These are phyloP conservation scores for Gymnocypris eckloni DNA, from an alignment of 2,797 vertebrate genomes.

Conservation along the genomic window DNA sequence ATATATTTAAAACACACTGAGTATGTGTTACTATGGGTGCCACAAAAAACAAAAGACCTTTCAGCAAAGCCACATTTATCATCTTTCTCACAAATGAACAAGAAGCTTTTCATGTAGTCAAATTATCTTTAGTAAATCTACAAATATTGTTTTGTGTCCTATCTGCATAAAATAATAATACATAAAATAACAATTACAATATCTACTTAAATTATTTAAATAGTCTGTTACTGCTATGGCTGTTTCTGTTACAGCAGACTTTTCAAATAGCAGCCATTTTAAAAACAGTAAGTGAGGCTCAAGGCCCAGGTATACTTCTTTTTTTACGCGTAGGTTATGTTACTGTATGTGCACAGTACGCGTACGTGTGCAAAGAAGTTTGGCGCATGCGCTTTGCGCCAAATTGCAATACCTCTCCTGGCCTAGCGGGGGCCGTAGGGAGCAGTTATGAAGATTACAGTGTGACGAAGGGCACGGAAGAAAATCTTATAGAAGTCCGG, in stretches of 20 bases:
- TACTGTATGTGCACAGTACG: too few relatives aligned
- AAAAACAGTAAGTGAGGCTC: not conserved
- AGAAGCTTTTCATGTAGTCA: not conserved
- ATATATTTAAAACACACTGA: conserved; percentile 13
- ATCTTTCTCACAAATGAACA: conserved; percentile 7
- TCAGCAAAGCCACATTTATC: not conserved
- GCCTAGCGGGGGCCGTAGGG: too few relatives aligned
- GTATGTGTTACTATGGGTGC: not conserved
- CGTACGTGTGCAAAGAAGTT: too few relatives aligned
- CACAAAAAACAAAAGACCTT: not conserved
- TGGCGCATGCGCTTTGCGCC: too few relatives aligned
- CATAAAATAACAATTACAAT: not conserved
- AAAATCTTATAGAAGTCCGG: too few relatives aligned
- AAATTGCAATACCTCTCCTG: too few relatives aligned
- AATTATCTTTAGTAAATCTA: not conserved
- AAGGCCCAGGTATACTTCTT: too few relatives aligned
- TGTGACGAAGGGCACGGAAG: too few relatives aligned
- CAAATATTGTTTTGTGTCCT: not conserved
- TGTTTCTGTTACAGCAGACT: not conserved
- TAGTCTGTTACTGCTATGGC: not conserved
- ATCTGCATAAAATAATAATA: not conserved
- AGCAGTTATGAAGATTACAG: too few relatives aligned
- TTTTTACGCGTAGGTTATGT: too few relatives aligned
- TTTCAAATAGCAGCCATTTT: not conserved
- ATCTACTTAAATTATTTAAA: too few relatives aligned